Base-by-base conservation (phyloP, 2,888 invertebrate species). In the Andrena trimmerana region DNA sequence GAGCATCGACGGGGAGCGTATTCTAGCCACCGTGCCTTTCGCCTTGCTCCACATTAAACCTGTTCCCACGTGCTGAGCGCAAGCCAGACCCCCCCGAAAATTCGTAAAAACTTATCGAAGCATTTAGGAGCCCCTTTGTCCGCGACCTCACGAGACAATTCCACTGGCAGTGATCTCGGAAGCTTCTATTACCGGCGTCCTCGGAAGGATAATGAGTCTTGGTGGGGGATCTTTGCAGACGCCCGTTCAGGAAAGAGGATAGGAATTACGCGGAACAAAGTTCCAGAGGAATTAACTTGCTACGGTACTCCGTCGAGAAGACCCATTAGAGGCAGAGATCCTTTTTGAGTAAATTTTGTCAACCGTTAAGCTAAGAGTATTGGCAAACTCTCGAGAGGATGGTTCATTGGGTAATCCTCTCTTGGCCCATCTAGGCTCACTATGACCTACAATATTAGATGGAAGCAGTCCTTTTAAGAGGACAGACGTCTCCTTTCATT, bases 261-360 rank as follows among this genome's bases (percentile, higher is more conserved):
- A 8, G 52, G 3, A 36, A 27, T 33, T n/a, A 54, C 65, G 24
- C 13, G 33, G 33, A 8, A 52, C 24, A 65, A 10, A 54, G 54
- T 54, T 54, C 20, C 24, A 20, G 3, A 10, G 65, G 52, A 29
- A n/a, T 65, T 54, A 36, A 10, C 6, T 27, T 16, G 13, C 20
- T 20, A 13, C n/a, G n/a, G 20, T 31, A 7, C 57, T 73, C 42
- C 16, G 20, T 24, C 54, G 57, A 54, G 36, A 7, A 1, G 31
- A 3, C 8, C 65, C 36, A 42, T 54, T 54, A 42, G 36, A 36
- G 54, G n/a, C 36, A 10, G 29, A 54, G 54, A 73, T 73, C 42
- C 10, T 73, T 66, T 67, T 33, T 57, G 42, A 24, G 66, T 5
- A 42, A 57, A 73, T 67, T 73, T 73, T 66, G 66, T 57, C 42